Conservation (phyloP, 2,888 invertebrate species). For the Operophtera brumata region DNA sequence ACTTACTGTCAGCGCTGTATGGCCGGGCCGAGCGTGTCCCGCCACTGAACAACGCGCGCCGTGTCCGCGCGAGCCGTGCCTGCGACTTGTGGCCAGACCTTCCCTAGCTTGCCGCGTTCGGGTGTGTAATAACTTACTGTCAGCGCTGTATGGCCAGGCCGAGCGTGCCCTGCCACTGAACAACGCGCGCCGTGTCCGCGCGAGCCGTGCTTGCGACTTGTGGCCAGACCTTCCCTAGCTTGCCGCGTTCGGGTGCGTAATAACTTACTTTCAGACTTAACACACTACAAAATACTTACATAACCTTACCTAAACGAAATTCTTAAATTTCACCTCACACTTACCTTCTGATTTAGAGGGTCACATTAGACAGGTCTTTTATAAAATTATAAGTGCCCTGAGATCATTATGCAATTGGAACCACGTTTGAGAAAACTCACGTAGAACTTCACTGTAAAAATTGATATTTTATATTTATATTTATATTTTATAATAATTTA, state of each 20-base stretch:
- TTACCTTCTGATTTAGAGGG: too few species aligned
- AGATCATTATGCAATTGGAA: too few species aligned
- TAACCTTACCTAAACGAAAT: too few species aligned
- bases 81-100: constrained; percentile 66
- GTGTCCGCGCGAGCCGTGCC: constrained; percentile 82
- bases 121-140: constrained; percentile 38
- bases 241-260: constrained; percentile 63
- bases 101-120: constrained; percentile 65
- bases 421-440: too few species aligned
- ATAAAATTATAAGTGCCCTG: too few species aligned
- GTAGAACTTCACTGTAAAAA: too few species aligned
- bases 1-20: constrained; percentile 66
- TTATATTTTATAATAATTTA: too few species aligned
- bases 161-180: constrained; percentile 80
- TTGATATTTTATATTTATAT: too few species aligned
- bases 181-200: constrained; percentile 83
- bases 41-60: constrained; percentile 80
- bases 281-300: background rate
- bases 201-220: constrained; percentile 77
- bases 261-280: too few species aligned
- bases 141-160: constrained; percentile 81
- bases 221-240: constrained; percentile 62
- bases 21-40: constrained; percentile 83
- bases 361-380: too few species aligned
- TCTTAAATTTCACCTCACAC: too few species aligned